Conservation (phyloP, 2,888 invertebrate species). For the Cyaniris semiargus region DNA sequence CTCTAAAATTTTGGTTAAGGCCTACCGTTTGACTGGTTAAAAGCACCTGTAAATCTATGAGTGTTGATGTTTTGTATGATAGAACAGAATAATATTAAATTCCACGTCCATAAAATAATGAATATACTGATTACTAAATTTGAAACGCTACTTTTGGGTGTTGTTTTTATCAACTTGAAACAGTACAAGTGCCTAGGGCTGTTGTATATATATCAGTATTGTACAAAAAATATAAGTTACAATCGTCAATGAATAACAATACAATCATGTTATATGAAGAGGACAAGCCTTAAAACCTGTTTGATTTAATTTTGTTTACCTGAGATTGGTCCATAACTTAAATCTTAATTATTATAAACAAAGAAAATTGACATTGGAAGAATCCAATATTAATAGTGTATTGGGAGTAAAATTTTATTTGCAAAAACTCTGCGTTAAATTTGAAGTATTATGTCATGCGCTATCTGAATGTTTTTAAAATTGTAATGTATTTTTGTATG, state of each 20-base stretch:
- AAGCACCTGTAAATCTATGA: constrained; percentile 17
- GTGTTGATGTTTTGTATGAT: background rate
- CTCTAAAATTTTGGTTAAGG: constrained; percentile 21
- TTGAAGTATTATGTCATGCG: background rate
- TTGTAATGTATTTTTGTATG: constrained; percentile 30
- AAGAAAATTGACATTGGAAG: background rate
- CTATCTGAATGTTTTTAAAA: constrained; percentile 23
- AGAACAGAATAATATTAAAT: background rate
- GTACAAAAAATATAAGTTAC: background rate
- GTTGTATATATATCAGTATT: constrained; percentile 3
- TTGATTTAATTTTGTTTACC: background rate
- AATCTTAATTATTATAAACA: background rate
- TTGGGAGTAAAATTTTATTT: background rate
- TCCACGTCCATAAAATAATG: background rate
- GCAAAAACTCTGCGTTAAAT: background rate
- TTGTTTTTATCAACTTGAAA: background rate
- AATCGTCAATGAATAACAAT: background rate
- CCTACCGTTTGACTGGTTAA: background rate
- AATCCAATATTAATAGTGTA: background rate
- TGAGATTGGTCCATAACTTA: background rate
- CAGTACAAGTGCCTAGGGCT: constrained; percentile 6
- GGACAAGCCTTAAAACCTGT: background rate
- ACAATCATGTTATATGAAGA: background rate
- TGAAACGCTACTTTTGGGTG: background rate
- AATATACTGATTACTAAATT: background rate